Evolutionary conservation across 2,797 vertebrate genomes (phyloP).

Genomic region (Danio tinwini): DNA sequence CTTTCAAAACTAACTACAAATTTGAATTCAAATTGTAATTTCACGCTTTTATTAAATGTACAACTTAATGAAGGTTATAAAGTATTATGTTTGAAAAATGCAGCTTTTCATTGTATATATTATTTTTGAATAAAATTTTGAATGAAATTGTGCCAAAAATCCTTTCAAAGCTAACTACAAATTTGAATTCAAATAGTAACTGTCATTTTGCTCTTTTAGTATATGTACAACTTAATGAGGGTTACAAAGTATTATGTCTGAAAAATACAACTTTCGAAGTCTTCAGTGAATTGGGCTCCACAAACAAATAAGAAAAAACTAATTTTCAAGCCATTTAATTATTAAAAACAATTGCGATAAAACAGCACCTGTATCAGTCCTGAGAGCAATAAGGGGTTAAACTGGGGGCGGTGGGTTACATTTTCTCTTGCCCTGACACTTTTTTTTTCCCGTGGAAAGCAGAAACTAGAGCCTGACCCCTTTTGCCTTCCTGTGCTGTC

Average conservation of each 20-base stretch:
- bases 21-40: no score
- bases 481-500: constrained; percentile 66
- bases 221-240: no score
- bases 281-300: no score
- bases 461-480: constrained; percentile 77
- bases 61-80: no score
- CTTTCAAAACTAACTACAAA: no score
- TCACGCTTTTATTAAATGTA: no score
- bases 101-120: not conserved
- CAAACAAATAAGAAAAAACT: not conserved
- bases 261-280: not conserved
- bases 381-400: not conserved
- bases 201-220: no score
- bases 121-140: not conserved
- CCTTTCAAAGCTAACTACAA: no score
- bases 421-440: constrained; percentile 33
- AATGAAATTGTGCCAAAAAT: no score
- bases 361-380: not conserved
- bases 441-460: constrained; percentile 45
- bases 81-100: constrained; percentile 3
- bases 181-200: no score
- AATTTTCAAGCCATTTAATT: not conserved
- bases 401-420: constrained; percentile 4
- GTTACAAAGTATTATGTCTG: not conserved
- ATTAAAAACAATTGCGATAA: not conserved